Percentiles rank a stretch among this genome's conserved stretches.
phyloP scores from a whole-genome alignment of 2,797 vertebrate species.

The Pyrocephalus nanus region DNA sequence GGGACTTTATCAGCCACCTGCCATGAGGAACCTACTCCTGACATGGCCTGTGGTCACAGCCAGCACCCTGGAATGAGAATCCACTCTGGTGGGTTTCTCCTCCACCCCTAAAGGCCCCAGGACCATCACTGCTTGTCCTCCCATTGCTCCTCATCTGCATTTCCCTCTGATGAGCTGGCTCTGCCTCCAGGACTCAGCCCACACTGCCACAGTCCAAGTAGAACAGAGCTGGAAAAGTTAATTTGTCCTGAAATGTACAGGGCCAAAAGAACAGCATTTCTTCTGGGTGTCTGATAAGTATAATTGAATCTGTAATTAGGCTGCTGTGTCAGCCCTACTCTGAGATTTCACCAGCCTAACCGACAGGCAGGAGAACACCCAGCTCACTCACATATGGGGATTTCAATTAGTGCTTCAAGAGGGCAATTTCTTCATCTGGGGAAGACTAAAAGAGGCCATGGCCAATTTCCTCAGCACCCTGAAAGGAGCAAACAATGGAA shows the following conservation, averaged over 20 bases:
- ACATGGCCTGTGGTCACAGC: not conserved
- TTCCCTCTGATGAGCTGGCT: rapidly evolving
- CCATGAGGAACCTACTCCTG: not conserved
- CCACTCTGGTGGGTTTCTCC: not conserved
- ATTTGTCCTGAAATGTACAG: not conserved
- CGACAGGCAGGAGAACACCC: slow-evolving; percentile 26
- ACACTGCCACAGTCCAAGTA: not conserved
- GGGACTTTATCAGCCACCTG: not conserved
- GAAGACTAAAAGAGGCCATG: not conserved
- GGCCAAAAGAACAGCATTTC: not conserved
- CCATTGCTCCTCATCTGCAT: not conserved
- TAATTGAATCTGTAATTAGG: slow-evolving; percentile 50
- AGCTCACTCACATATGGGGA: not conserved
- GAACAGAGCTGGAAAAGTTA: not conserved
- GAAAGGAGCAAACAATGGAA: not conserved
- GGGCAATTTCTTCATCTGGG: slow-evolving; percentile 33
- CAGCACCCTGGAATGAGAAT: not conserved
- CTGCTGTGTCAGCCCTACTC: slow-evolving; percentile 1
- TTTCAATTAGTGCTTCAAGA: slow-evolving; percentile 39
- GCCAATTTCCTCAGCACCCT: not conserved
- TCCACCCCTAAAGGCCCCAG: not conserved
- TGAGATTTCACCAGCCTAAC: not conserved
- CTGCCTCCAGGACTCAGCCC: not conserved
- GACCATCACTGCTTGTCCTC: not conserved
- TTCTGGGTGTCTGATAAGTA: not conserved